Evolutionary conservation across 37 sponge, comb jelly and placozoan species (phyloP).

Genomic region (Aplysina aerophoba): DNA sequence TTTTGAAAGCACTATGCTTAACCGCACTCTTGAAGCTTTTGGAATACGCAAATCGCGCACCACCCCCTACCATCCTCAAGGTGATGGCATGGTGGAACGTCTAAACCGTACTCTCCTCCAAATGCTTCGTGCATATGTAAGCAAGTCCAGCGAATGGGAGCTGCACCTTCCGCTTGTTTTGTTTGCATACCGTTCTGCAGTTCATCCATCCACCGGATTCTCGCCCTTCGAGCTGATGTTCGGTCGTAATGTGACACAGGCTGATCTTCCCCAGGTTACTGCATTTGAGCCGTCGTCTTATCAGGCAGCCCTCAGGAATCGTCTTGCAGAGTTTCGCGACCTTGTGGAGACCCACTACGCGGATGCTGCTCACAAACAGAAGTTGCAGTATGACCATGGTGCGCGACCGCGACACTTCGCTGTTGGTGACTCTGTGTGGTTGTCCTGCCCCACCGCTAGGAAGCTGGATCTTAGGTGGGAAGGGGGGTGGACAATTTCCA

Average conservation of each 20-base stretch:
- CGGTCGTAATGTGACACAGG: neutral
- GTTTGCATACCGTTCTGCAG: constrained; percentile 52
- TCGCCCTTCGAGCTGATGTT: neutral
- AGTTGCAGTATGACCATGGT: constrained; percentile 27
- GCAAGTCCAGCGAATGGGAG: constrained; percentile 59
- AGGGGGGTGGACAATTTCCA: too few species aligned
- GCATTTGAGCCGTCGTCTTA: too few species aligned
- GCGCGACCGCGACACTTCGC: neutral
- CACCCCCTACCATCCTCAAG: too few species aligned
- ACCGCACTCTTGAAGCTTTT: constrained; percentile 47
- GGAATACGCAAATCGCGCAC: constrained; percentile 37
- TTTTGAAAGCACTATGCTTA: constrained; percentile 54
- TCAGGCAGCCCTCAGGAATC: too few species aligned
- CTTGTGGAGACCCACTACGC: constrained; percentile 41
- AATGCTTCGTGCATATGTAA: constrained; percentile 49
- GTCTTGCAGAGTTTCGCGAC: constrained; percentile 49
- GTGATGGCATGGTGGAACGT: constrained; percentile 76
- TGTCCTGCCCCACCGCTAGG: constrained; percentile 64
- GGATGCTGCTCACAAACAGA: constrained; percentile 34
- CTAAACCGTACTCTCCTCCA: constrained; percentile 59
- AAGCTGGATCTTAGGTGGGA: constrained; percentile 73
- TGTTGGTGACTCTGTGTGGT: constrained; percentile 63
- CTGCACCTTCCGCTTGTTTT: constrained; percentile 54
- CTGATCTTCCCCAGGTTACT: neutral
- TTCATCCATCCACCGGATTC: constrained; percentile 17